Conservation (phyloP, 2,797 vertebrate species). For the Carduelis carduelis region DNA sequence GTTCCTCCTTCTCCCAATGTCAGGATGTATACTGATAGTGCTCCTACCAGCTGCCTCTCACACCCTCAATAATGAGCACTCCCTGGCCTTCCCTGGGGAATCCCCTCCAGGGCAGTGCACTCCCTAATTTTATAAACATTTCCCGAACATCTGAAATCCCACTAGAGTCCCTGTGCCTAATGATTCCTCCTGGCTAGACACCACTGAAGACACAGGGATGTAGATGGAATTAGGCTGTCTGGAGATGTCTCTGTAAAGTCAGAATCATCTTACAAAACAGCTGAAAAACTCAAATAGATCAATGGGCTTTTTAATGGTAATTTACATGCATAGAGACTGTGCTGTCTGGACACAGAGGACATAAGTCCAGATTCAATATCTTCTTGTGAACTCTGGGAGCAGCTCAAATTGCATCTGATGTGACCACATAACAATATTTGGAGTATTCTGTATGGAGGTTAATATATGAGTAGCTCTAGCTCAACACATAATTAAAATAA, state of each 20-base stretch:
- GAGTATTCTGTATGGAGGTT: not conserved
- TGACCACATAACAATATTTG: constrained; percentile 7
- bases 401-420: constrained; percentile 11
- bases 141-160: not conserved
- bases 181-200: not conserved
- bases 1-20: not conserved
- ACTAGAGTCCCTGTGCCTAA: not conserved
- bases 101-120: not conserved
- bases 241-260: not conserved
- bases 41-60: not conserved
- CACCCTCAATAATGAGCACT: not conserved
- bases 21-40: not conserved
- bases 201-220: not conserved
- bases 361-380: constrained; percentile 3
- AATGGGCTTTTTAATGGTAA: constrained; percentile 13
- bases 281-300: not conserved
- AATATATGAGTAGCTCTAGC: not conserved
- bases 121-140: not conserved
- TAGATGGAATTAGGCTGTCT: constrained; percentile 30
- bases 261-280: not conserved
- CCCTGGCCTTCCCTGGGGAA: not conserved
- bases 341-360: constrained; percentile 23
- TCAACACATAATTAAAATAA: not conserved
- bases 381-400: constrained; percentile 21
- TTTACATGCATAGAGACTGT: constrained; percentile 27